phyloP scores from a whole-genome alignment of 2,797 vertebrate species.

The Miopithecus talapoin region DNA sequence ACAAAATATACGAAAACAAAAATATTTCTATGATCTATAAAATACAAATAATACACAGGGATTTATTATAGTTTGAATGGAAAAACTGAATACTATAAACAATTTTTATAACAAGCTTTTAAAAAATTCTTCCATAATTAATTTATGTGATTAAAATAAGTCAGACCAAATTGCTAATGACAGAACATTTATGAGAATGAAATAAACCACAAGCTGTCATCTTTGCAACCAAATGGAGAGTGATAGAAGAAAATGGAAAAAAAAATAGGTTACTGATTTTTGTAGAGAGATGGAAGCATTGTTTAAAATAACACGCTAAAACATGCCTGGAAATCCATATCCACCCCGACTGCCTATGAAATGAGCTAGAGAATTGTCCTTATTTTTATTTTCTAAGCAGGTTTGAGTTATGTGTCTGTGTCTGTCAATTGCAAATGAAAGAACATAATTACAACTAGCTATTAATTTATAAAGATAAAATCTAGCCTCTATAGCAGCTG shows the following conservation, averaged over 20 bases:
- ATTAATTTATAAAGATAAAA: background rate
- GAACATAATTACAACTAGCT: background rate
- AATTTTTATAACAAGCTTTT: background rate
- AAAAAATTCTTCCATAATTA: background rate
- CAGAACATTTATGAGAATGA: background rate
- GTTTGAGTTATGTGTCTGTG: background rate
- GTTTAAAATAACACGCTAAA: background rate
- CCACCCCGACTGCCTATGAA: background rate
- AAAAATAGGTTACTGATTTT: background rate
- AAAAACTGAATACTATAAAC: background rate
- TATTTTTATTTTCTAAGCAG: background rate
- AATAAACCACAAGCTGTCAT: background rate
- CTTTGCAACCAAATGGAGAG: background rate
- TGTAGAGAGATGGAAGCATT: too few relatives aligned
- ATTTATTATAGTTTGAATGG: background rate
- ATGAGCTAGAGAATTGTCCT: background rate
- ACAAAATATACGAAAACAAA: background rate
- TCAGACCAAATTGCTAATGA: background rate
- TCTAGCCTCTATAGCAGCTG: background rate
- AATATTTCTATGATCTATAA: background rate
- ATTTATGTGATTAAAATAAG: background rate
- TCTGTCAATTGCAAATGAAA: background rate
- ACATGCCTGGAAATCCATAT: background rate
- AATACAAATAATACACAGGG: background rate
- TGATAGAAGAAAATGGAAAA: background rate